A percentile compares a stretch with the other conserved stretches of the same genome.
Conservation (phyloP, 2,888 invertebrate species). For the Frankliniella fusca region DNA sequence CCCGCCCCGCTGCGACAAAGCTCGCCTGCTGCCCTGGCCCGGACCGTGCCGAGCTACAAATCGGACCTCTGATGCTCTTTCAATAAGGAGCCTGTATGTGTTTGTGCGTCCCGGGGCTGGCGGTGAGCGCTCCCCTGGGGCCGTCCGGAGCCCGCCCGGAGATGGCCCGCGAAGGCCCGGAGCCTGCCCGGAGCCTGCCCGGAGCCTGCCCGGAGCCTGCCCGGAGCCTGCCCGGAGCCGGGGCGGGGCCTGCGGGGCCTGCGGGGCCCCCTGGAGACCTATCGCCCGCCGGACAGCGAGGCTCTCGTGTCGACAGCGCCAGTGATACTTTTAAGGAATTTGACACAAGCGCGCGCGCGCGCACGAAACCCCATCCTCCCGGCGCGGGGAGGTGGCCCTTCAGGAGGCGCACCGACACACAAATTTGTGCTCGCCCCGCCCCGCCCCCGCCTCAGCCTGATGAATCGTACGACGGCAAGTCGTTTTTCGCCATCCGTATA, state of each 20-base stretch:
- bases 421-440: too few relatives aligned
- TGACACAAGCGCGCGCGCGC: too few relatives aligned
- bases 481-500: too few relatives aligned
- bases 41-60: neutral
- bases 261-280: too few relatives aligned
- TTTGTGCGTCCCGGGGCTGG: neutral
- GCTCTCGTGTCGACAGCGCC: neutral
- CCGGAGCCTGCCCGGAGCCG: neutral
- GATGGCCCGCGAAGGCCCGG: too few relatives aligned
- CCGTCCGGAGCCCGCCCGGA: neutral
- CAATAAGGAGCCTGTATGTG: constrained; percentile 1
- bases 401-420: too few relatives aligned
- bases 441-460: too few relatives aligned
- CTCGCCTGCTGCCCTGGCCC: too few relatives aligned
- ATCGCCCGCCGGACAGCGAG: neutral
- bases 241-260: neutral
- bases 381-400: too few relatives aligned
- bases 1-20: too few relatives aligned
- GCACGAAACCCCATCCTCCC: too few relatives aligned
- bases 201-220: neutral
- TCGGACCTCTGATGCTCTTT: constrained; percentile 14
- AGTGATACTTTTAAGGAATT: neutral
- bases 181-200: neutral
- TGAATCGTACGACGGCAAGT: too few relatives aligned
- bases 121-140: neutral